Base-by-base conservation (phyloP, 2,888 invertebrate genomes). In the Steinernema scapterisci region DNA sequence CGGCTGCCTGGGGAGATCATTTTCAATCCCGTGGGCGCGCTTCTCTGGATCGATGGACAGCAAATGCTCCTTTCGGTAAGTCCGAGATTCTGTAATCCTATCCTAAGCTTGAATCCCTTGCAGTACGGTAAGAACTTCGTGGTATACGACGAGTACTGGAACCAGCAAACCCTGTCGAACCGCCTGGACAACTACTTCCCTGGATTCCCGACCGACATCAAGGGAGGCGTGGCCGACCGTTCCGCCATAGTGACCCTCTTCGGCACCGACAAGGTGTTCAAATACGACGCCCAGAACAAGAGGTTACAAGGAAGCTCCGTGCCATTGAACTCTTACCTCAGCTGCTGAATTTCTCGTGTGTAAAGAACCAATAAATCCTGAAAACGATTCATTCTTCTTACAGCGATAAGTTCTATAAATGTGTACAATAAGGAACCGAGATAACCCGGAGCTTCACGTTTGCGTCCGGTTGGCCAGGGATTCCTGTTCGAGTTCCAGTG, bases 71-170 rank as follows among this genome's bases (percentile, higher is more conserved):
- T 85, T 71, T 79, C 82, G 31, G 85, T 84, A n/a, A 16, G 77
- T 72, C 31, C 9, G 43, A 9, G 7, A 7, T 45, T 44, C 76
- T 25, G 27, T 63, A 31, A 5, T 21, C 31, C 38, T 38, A 9
- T 38, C 9, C 38, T 38, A 3, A 38, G 38, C 9, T 38, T 38
- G 3, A 9, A 38, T 9, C 38, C 38, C 38, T 77, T 82, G 73
- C 75, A 84, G 84, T 76, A 75, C 27, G 73, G 72, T 16, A 77
- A 72, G 25, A 21, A 71, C 21, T 83, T 84, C 72, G 85, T 84
- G 0, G 81, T 84, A 44, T 86, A 85, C 72, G 86, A 86, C 63
- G 85, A 85, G 63, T 85, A 83, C 75, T 85, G 85, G 85, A 86
- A 86, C 72, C 81, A 86, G 73, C 79, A 79, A 27, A 84, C 84